Percentiles rank a stretch among this genome's conserved stretches.
Conservation (phyloP, 2,888 invertebrate genomes). For the Altica lythri region DNA sequence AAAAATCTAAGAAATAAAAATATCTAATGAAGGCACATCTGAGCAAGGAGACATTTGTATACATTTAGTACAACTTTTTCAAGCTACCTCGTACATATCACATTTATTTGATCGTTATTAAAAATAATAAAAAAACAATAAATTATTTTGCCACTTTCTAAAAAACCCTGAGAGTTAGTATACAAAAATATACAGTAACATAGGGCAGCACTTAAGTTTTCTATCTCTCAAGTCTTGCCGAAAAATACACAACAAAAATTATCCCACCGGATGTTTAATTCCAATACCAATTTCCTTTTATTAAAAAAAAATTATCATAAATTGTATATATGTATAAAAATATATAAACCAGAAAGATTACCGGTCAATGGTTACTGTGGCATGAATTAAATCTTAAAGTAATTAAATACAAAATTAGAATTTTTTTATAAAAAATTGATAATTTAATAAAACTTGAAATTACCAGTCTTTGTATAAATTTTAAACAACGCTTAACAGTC, state of each 20-base stretch:
- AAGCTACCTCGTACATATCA: slow-evolving; percentile 50
- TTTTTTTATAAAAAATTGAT: too few species aligned
- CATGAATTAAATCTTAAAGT: too few species aligned
- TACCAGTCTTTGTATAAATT: too few species aligned
- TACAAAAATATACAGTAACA: slow-evolving; percentile 47
- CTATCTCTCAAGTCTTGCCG: slow-evolving; percentile 31
- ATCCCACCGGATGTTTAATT: too few species aligned
- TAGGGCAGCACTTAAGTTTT: slow-evolving; percentile 37
- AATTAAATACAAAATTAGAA: too few species aligned
- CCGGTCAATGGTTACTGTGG: too few species aligned
- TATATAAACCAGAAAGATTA: neutral
- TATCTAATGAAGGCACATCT: slow-evolving; percentile 55
- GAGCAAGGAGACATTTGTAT: slow-evolving; percentile 54
- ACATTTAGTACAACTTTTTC: slow-evolving; percentile 47
- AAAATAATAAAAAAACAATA: slow-evolving; percentile 34
- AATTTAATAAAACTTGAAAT: too few species aligned
- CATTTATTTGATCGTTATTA: slow-evolving; percentile 45
- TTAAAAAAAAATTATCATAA: too few species aligned
- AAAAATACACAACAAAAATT: slow-evolving; percentile 26
- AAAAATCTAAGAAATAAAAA: slow-evolving; percentile 33
- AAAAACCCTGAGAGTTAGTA: slow-evolving; percentile 53
- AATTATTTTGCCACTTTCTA: slow-evolving; percentile 48
- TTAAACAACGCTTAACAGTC: too few species aligned
- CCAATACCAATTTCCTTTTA: too few species aligned
- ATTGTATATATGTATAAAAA: too few species aligned